Evolutionary conservation across 2,888 invertebrate genomes (phyloP), one percentile per base, ranked within the genome.

Genomic region (Lordiphosa andalusiaca): DNA sequence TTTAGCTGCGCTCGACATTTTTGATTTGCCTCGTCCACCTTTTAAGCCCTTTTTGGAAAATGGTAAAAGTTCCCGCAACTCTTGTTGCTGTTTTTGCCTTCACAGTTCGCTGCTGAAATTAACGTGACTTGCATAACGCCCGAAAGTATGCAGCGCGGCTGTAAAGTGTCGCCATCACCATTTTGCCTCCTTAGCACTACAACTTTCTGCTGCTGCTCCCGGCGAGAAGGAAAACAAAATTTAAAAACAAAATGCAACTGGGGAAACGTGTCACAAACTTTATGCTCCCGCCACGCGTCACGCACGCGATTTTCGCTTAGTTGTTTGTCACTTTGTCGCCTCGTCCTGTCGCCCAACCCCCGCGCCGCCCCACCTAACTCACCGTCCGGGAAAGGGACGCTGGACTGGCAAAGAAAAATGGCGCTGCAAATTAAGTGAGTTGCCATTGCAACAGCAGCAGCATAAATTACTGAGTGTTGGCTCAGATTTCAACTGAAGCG

Each of bases 271-370:
- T 77, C 77, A 77, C 64, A 77, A 77, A 77, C 73, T 78, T 78
- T 82, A 82, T 78, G 77, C 80, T 62, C 68, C 71, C 67, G 81
- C 70, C 74, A 80, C 81, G 83, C 83, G 77, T 83, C 78, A 83
- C 81, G 78, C 83, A 76, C 77, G 81, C 83, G 77, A 78, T 78
- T 78, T 82, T 78, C 77, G 77, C 80, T 78, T 75, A 78, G 77
- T 78, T 82, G 77, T 78, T 78, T 78, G 77, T 82, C 77, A 78
- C 77, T 78, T 82, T 71, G 62, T 67, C 62, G 67, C 55, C 64
- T 51, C 51, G 46, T 53, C 40, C 37, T 38, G 23, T 46, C n/a
- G n/a, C n/a, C n/a, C n/a, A n/a, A n/a, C n/a, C 50, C 44, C 23
- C 42, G 16, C 16, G 16, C 16, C 16, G 16, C 16, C 16, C 1